These are phyloP conservation scores for Zoanthus gigantus DNA, from an alignment of 92 coral and sea anemone genomes.

Conservation along the genomic window DNA sequence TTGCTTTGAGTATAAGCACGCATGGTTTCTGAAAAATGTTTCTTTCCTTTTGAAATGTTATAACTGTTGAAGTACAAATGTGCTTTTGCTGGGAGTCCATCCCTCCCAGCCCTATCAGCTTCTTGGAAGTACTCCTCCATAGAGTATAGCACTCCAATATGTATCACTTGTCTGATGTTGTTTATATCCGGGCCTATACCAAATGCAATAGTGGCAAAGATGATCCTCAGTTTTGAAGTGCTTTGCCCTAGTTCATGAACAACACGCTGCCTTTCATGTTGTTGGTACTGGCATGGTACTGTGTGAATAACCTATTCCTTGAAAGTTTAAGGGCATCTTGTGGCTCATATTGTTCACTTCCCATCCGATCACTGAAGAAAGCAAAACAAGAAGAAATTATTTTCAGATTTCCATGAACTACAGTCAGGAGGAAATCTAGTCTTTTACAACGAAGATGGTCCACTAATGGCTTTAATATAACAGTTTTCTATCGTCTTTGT, in stretches of 20 bases:
- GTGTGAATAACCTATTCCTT: conserved; percentile 3
- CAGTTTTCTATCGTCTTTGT: conserved; percentile 23
- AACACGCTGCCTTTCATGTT: not conserved
- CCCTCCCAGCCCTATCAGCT: conserved; percentile 73
- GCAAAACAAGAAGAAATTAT: conserved; percentile 17
- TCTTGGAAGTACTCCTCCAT: conserved; percentile 76
- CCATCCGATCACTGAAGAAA: conserved; percentile 20
- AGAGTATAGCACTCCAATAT: conserved; percentile 72
- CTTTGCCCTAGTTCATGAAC: not conserved
- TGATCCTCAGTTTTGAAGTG: not conserved
- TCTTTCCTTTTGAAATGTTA: conserved; percentile 61
- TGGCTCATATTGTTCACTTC: conserved; percentile 28
- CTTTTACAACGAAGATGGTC: conserved; percentile 28
- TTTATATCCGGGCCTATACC: conserved; percentile 53
- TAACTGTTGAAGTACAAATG: conserved; percentile 50
- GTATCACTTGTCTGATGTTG: conserved; percentile 65
- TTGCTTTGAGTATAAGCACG: conserved; percentile 30
- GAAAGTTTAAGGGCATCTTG: conserved; percentile 21
- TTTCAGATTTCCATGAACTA: conserved; percentile 40
- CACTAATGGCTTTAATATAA: conserved; percentile 23
- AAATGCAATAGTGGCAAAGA: not conserved
- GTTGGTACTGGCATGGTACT: conserved; percentile 15
- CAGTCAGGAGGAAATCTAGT: conserved; percentile 43
- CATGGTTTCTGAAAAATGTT: conserved; percentile 55
- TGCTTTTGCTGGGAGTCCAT: conserved; percentile 62